Evolutionary conservation across 2,113 vertebrate genomes (phyloP).

Genomic region (Epinephelus fuscoguttatus): DNA sequence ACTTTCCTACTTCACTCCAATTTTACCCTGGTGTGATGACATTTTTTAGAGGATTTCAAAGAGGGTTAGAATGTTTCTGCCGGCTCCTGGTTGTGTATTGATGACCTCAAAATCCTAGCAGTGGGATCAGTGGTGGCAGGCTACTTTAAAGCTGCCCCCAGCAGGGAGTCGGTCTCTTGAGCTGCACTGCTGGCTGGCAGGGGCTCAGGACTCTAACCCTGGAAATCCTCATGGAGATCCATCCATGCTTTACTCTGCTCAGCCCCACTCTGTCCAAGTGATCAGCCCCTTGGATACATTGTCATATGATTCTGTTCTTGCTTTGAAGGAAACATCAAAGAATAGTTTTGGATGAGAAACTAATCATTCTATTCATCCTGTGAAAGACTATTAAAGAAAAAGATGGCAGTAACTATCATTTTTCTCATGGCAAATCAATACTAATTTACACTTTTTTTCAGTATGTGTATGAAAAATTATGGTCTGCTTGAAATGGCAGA

Average conservation of each 20-base stretch:
- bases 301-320: neutral
- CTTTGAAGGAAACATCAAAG: slow-evolving; percentile 27
- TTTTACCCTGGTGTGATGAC: no score
- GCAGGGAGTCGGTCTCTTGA: slow-evolving; percentile 10
- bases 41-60: no score
- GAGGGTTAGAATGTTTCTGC: no score
- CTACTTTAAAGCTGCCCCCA: slow-evolving; percentile 28
- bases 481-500: neutral
- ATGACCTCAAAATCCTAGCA: no score
- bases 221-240: neutral
- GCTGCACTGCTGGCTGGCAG: slow-evolving; percentile 22
- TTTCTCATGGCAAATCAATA: neutral
- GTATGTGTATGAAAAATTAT: neutral
- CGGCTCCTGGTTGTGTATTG: no score
- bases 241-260: neutral
- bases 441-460: neutral
- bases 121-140: slow-evolving; percentile 9
- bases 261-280: neutral
- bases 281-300: neutral
- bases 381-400: neutral
- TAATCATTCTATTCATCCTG: neutral
- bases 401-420: neutral
- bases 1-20: no score
- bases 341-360: slow-evolving; percentile 5
- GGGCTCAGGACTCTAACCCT: slow-evolving; percentile 29